Conservation (phyloP, 2,113 vertebrate genomes). For the Petroica traversi region DNA sequence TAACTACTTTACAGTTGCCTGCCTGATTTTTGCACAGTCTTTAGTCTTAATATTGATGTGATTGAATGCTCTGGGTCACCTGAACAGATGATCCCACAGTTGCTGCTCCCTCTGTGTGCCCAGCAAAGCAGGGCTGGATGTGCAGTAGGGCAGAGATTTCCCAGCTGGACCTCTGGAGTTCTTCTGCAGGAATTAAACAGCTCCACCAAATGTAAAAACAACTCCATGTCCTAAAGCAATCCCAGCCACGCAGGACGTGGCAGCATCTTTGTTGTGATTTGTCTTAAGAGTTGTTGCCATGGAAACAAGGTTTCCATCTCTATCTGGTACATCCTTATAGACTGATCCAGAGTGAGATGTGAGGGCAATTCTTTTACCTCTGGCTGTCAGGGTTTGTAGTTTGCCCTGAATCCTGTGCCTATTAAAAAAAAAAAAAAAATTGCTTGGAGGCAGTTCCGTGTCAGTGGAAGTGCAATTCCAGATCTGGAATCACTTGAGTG, state of each 20-base stretch:
- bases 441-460: not conserved
- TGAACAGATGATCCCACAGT: not conserved
- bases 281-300: not conserved
- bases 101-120: not conserved
- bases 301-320: not conserved
- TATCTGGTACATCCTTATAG: not conserved
- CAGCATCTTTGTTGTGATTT: not conserved
- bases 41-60: not conserved
- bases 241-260: not conserved
- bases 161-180: not conserved
- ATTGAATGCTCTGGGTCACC: not conserved
- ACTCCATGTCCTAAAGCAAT: not conserved
- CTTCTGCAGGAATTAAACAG: not conserved
- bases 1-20: not conserved
- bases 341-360: not conserved
- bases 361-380: not conserved
- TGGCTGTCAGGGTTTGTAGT: not conserved
- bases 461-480: not conserved
- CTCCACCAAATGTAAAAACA: not conserved
- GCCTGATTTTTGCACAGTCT: not conserved
- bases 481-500: not conserved
- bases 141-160: not conserved
- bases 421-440: not conserved
- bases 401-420: not conserved
- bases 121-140: not conserved